phyloP scores from a whole-genome alignment of 2,797 vertebrate genomes.

The Spinus olivaceus region DNA sequence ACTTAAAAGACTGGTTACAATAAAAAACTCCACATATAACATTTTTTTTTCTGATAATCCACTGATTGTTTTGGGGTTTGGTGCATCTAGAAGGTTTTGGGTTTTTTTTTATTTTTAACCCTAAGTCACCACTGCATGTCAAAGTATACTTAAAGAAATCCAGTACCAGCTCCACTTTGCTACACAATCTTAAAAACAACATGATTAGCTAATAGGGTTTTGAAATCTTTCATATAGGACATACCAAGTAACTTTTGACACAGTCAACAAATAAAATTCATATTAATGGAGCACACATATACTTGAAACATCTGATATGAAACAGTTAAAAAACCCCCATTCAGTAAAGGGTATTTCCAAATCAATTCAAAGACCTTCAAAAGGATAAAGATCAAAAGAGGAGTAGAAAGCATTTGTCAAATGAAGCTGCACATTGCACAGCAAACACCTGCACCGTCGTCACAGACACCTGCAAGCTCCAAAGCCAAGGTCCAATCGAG shows the following conservation, averaged over 20 bases:
- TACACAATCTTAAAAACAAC: neutral
- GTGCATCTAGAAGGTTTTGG: neutral
- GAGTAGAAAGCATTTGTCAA: neutral
- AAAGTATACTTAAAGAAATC: neutral
- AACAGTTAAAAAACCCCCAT: neutral
- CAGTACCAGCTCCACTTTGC: neutral
- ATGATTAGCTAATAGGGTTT: neutral
- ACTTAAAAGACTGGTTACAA: neutral
- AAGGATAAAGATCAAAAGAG: neutral
- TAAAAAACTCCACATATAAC: fast-evolving
- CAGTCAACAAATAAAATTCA: neutral
- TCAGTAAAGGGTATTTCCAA: neutral
- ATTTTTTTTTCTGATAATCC: neutral
- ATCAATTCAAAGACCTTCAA: neutral
- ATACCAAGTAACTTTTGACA: neutral
- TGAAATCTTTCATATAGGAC: neutral
- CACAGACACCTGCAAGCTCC: neutral
- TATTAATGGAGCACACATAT: neutral
- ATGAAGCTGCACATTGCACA: neutral
- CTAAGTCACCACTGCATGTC: neutral
- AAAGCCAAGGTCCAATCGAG: neutral
- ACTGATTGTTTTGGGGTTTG: neutral
- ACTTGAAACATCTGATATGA: neutral
- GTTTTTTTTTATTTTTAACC: neutral
- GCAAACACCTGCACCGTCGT: neutral